phyloP scores from a whole-genome alignment of 2,888 invertebrate genomes.

The Prenolepis imparis region DNA sequence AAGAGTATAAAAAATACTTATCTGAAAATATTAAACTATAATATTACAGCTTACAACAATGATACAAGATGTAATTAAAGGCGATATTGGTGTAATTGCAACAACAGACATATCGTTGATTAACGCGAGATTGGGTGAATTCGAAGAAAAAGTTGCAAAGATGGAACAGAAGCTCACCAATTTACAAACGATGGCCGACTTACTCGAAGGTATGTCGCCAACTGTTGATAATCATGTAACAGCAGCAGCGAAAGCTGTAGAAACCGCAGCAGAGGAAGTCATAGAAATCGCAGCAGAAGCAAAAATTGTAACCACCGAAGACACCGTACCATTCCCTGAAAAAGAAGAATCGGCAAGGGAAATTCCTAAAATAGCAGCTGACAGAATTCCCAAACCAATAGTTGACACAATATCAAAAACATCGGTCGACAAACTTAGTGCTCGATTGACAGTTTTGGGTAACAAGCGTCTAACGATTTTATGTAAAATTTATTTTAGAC shows the following conservation, averaged over 20 bases:
- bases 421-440: background rate
- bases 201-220: background rate
- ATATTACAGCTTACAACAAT: constrained; percentile 73
- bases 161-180: constrained; percentile 56
- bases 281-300: background rate
- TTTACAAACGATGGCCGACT: constrained; percentile 55
- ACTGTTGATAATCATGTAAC: background rate
- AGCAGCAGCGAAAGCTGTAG: background rate
- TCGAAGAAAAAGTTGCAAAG: constrained; percentile 68
- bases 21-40: constrained; percentile 3
- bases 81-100: constrained; percentile 14
- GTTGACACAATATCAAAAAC: no score
- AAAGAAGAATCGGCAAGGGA: background rate
- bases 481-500: background rate
- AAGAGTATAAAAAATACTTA: background rate
- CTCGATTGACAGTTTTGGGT: background rate
- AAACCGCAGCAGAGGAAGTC: no score
- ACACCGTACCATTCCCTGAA: background rate
- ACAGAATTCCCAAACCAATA: background rate
- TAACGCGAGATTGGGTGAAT: constrained; percentile 76
- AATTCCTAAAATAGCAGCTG: background rate
- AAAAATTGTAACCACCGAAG: background rate
- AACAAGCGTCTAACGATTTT: background rate
- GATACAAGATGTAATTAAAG: constrained; percentile 78
- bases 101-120: constrained; percentile 85